Conservation (phyloP, 2,888 invertebrate genomes). For the Balanococcus diminutus region DNA sequence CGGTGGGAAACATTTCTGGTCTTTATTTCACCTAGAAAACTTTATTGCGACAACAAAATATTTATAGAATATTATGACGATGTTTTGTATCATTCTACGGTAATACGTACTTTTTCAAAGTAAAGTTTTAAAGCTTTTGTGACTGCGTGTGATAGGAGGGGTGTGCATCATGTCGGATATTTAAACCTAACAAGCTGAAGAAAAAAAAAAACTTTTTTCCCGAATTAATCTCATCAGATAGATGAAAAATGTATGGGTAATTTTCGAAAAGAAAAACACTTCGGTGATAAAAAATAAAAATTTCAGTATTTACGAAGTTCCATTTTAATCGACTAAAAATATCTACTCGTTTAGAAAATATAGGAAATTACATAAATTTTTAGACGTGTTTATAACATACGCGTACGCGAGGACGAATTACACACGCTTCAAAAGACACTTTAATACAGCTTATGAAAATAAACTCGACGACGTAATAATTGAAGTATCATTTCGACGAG, state of each 20-base stretch:
- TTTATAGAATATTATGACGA: neutral
- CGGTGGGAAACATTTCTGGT: neutral
- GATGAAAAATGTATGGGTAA: too few species aligned
- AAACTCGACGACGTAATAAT: neutral
- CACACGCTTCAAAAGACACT: neutral
- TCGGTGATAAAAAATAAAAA: neutral
- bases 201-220: neutral
- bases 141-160: too few species aligned
- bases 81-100: neutral
- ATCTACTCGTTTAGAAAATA: neutral
- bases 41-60: neutral
- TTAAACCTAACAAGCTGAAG: too few species aligned
- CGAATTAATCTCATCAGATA: neutral
- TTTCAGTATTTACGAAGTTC: neutral
- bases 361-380: neutral
- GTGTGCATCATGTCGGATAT: too few species aligned
- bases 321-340: neutral
- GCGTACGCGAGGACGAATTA: neutral
- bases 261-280: neutral
- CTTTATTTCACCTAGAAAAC: neutral
- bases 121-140: neutral
- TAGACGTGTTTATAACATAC: neutral
- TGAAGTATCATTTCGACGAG: neutral
- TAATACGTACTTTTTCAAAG: neutral
- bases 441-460: neutral